phyloP scores from a whole-genome alignment of 1,140 invertebrate genomes.

The Aleiodes sp. region DNA sequence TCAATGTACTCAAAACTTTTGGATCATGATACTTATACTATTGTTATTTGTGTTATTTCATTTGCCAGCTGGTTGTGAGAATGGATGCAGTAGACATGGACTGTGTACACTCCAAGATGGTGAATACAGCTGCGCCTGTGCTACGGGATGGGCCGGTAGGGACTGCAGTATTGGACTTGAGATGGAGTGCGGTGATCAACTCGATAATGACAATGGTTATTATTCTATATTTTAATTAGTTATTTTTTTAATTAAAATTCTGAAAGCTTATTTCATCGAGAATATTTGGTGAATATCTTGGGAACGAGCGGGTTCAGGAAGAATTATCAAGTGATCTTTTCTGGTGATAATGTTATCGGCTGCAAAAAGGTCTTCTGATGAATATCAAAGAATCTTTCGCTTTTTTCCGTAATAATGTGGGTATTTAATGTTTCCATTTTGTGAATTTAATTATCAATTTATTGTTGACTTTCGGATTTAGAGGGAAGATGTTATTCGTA shows the following conservation, averaged over 20 bases:
- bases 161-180: conserved; percentile 91
- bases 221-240: not conserved
- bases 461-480: no score
- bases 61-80: conserved; percentile 90
- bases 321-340: not conserved
- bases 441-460: no score
- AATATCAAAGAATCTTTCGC: no score
- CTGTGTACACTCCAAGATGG: conserved; percentile 85
- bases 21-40: conserved; percentile 35
- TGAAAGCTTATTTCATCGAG: no score
- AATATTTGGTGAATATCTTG: not conserved
- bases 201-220: conserved; percentile 96
- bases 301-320: no score
- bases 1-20: not conserved
- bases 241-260: no score
- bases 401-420: no score
- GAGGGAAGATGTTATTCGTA: no score
- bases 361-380: no score
- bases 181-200: conserved; percentile 91
- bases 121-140: conserved; percentile 92
- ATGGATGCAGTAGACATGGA: conserved; percentile 90
- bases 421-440: no score
- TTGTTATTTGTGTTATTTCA: conserved; percentile 24
- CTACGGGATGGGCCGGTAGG: conserved; percentile 89
- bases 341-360: no score